Base-by-base conservation (phyloP, 2,888 invertebrate genomes). In the Clepsis dumicolana region DNA sequence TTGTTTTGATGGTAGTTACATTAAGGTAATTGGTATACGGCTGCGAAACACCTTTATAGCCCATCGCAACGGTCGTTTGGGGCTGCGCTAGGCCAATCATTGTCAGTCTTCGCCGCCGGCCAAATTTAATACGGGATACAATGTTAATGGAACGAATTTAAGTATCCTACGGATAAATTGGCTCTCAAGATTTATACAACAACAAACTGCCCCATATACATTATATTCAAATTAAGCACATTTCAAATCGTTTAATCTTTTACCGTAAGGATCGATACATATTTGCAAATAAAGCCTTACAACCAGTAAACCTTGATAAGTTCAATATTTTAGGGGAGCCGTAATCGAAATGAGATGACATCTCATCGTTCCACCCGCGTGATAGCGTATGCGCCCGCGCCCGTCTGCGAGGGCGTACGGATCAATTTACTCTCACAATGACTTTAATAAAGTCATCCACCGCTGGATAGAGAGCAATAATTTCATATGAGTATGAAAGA, bases 351-450 rank as follows among this genome's bases (percentile, higher is more conserved):
- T 75, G 73, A 70, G 77, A 77, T 78, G 79, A 78, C 77, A 78
- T 82, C 78, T 79, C 77, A 78, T 82, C 78, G 80, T 80, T 83
- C 76, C 80, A 77, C 84, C 81, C 79, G 81, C 80, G 81, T 82
- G 83, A 84, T 82, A 80, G 81, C 81, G 79, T 79, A 80, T 80
- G 81, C 80, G 82, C 83, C 82, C 83, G 84, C 85, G 75, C 83
- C 80, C 83, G 80, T 82, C 80, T n/a, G 35, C 63, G 74, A 75
- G 79, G 78, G 77, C 82, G 84, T 83, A 84, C 84, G 79, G 86
- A 87, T 90, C 90, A 91, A 91, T 92, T 91, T 91, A 88, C 86
- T 88, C 85, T 84, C 80, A 90, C 91, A 91, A 91, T 89, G 87
- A 90, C 86, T 83, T 84, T 88, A 89, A 91, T 91, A 84, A 86